Conservation (phyloP, 2,113 vertebrate genomes). For the Falco punctatus region DNA sequence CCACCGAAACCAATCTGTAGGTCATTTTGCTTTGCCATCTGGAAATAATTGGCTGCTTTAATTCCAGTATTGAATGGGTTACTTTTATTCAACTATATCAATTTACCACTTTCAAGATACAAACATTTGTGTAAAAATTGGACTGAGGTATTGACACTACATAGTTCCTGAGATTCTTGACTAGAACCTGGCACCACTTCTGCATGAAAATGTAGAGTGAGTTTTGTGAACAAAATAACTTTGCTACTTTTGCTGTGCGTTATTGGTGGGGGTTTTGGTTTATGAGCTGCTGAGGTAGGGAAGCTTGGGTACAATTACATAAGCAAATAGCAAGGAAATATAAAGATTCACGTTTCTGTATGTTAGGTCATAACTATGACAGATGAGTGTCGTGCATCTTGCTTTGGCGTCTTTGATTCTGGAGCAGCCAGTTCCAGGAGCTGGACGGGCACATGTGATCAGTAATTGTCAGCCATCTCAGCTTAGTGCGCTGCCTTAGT, state of each 20-base stretch:
- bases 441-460: rapidly evolving
- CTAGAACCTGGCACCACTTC: neutral
- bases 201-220: rapidly evolving
- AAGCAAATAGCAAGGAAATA: neutral
- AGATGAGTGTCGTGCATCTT: neutral
- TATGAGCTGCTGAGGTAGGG: neutral
- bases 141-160: neutral
- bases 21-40: neutral
- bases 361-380: rapidly evolving
- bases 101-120: neutral
- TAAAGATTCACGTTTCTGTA: rapidly evolving
- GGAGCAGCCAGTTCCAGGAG: neutral
- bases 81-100: neutral
- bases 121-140: neutral
- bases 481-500: neutral
- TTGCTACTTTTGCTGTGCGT: neutral
- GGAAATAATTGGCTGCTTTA: neutral
- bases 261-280: neutral
- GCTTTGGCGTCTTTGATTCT: neutral
- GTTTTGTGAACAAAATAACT: neutral
- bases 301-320: neutral
- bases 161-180: neutral
- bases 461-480: neutral
- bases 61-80: neutral
- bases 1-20: neutral